Evolutionary conservation across 2,113 vertebrate genomes (phyloP).

Genomic region (Thunnus maccoyii): DNA sequence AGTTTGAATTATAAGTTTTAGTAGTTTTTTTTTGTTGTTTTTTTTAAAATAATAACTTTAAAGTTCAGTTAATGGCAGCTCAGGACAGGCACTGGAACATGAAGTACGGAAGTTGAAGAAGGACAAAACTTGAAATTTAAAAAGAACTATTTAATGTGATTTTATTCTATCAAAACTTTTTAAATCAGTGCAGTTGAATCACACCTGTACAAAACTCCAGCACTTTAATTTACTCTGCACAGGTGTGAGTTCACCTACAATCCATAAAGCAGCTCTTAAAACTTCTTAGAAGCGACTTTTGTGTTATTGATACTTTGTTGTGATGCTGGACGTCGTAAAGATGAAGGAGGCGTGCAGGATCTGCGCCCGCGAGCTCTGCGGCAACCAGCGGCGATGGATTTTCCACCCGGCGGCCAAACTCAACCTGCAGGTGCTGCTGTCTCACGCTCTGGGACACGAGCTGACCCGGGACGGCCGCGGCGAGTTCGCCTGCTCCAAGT

Average conservation of each 20-base stretch:
- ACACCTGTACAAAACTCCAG: no score
- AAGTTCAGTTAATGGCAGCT: no score
- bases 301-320: background rate
- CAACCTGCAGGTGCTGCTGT: slow-evolving; percentile 93
- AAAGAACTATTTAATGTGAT: background rate
- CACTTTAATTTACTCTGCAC: background rate
- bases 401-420: slow-evolving; percentile 92
- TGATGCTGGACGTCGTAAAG: slow-evolving; percentile 68
- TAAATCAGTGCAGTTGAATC: background rate
- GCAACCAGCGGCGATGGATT: slow-evolving; percentile 96
- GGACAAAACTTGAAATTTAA: background rate
- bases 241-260: background rate
- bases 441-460: slow-evolving; percentile 90
- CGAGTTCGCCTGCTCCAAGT: slow-evolving; percentile 96
- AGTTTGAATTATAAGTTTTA: no score
- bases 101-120: background rate
- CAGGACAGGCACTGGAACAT: background rate
- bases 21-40: no score
- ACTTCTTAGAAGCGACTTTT: no score
- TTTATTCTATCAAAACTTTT: background rate
- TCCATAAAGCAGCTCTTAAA: background rate
- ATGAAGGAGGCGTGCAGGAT: slow-evolving; percentile 93
- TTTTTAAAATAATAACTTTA: no score
- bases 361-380: slow-evolving; percentile 92
- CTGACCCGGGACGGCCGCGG: slow-evolving; percentile 90